phyloP scores from a whole-genome alignment of 2,797 vertebrate species.

The Falco biarmicus region DNA sequence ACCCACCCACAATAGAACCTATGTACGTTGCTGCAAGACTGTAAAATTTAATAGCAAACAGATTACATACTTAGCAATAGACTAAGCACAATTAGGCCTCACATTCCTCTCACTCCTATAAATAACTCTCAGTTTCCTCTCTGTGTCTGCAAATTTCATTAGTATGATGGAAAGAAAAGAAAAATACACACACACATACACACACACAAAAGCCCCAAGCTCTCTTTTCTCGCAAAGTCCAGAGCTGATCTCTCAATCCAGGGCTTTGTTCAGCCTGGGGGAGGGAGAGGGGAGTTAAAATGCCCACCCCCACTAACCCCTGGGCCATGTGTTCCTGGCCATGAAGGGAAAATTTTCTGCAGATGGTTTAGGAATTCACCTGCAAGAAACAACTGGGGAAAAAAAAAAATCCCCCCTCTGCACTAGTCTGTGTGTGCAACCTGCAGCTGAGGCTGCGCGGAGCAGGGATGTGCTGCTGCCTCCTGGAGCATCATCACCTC shows the following conservation, averaged over 20 bases:
- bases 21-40: constrained; percentile 75
- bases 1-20: not conserved
- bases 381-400: constrained; percentile 52
- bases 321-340: constrained; percentile 9
- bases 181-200: constrained; percentile 24
- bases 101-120: constrained; percentile 91
- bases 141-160: constrained; percentile 92
- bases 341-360: constrained; percentile 51
- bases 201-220: not conserved
- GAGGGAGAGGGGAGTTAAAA: constrained; percentile 39
- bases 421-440: not conserved
- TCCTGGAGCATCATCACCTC: not conserved
- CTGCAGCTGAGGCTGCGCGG: not conserved
- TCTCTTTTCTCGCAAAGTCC: constrained; percentile 57
- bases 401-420: not conserved
- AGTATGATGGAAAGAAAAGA: constrained; percentile 83
- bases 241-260: constrained; percentile 64
- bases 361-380: constrained; percentile 78
- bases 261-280: constrained; percentile 48
- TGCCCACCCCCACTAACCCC: not conserved
- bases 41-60: constrained; percentile 85
- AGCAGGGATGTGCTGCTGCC: not conserved
- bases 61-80: constrained; percentile 84
- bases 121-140: constrained; percentile 91
- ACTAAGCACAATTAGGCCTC: constrained; percentile 91